Conservation (phyloP, 2,113 vertebrate genomes). For the Pionites leucogaster region DNA sequence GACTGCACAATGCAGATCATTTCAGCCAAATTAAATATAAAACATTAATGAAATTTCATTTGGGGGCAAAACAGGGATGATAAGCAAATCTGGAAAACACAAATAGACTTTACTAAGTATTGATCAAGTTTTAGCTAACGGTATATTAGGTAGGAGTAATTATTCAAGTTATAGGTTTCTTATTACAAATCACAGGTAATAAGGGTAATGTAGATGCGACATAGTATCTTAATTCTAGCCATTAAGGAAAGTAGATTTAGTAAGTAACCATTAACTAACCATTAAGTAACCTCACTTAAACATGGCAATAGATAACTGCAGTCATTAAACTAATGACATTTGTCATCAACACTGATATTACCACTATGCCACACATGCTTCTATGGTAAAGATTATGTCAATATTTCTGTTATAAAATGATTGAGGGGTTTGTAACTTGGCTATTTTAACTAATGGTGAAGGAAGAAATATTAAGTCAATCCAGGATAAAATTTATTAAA, state of each 20-base stretch:
- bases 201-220: constrained; percentile 51
- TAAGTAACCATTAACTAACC: neutral
- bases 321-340: constrained; percentile 61
- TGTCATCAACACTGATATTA: constrained; percentile 37
- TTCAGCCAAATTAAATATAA: neutral
- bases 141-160: constrained; percentile 43
- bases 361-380: neutral
- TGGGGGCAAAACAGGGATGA: neutral
- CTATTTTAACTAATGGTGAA: neutral
- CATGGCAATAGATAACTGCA: constrained; percentile 45
- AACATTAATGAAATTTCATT: neutral
- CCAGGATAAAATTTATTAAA: neutral
- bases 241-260: constrained; percentile 58
- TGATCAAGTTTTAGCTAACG: constrained; percentile 48
- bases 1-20: neutral
- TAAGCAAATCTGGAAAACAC: constrained; percentile 18
- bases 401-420: neutral
- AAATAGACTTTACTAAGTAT: neutral
- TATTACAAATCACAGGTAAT: constrained; percentile 64
- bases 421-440: neutral
- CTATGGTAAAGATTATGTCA: neutral
- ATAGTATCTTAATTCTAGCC: constrained; percentile 62
- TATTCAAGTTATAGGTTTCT: constrained; percentile 40
- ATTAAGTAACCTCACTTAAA: constrained; percentile 49
- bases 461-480: neutral